Percentiles rank a stretch among this genome's conserved stretches.
These are phyloP conservation scores for Metacarcinus magister DNA, from an alignment of 2,888 invertebrate species.

Conservation along the genomic window DNA sequence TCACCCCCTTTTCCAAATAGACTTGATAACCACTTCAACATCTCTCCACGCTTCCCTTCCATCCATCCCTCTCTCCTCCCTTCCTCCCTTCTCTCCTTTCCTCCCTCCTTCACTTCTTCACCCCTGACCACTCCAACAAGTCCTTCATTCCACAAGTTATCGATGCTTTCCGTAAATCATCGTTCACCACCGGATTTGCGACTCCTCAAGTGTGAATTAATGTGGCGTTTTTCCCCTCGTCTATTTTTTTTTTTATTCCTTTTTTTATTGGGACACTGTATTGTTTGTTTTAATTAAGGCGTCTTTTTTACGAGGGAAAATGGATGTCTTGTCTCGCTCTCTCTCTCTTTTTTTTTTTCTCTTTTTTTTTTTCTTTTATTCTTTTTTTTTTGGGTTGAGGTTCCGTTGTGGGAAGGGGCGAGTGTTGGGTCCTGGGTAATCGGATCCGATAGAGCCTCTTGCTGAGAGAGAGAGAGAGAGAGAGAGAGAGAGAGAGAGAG, in stretches of 20 bases:
- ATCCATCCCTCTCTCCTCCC: background rate
- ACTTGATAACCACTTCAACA: background rate
- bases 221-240: background rate
- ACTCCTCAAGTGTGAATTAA: background rate
- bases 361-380: background rate
- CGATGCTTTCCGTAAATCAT: background rate
- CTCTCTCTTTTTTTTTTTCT: background rate
- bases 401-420: conserved; percentile 7
- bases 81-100: background rate
- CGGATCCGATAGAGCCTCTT: conserved; percentile 41
- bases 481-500: conserved; percentile 45
- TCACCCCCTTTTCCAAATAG: conserved; percentile 26
- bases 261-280: background rate
- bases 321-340: background rate
- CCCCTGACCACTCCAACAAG: too few relatives aligned
- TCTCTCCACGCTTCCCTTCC: background rate
- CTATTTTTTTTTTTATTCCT: background rate
- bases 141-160: background rate
- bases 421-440: conserved; percentile 20
- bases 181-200: background rate
- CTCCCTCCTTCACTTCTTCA: background rate
- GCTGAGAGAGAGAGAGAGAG: conserved; percentile 36
- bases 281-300: background rate
- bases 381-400: background rate
- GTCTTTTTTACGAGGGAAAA: background rate